phyloP scores from a whole-genome alignment of 2,797 vertebrate species.

The Pantherophis vulpinus region DNA sequence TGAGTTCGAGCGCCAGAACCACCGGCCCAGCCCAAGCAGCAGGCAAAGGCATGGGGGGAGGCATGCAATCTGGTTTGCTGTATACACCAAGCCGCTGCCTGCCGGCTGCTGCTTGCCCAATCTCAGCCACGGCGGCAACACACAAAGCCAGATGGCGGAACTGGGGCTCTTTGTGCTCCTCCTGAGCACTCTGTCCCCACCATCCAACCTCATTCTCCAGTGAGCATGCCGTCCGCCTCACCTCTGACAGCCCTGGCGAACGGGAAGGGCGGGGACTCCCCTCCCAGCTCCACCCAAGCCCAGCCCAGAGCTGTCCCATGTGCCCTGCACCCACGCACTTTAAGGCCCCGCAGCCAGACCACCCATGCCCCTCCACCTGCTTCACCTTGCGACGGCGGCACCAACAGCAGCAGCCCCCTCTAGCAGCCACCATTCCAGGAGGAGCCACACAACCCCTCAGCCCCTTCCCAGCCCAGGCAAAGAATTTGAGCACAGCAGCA shows the following conservation, averaged over 20 bases:
- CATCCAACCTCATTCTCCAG: background rate
- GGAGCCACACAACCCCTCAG: too few relatives aligned
- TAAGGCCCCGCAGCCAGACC: background rate
- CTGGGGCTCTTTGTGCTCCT: too few relatives aligned
- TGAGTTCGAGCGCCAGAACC: rapidly evolving
- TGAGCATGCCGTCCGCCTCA: too few relatives aligned
- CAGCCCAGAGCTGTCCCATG: background rate
- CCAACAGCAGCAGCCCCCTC: background rate
- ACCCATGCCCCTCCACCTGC: background rate
- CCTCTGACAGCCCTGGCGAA: background rate
- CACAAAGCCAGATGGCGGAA: too few relatives aligned
- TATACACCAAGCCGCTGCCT: too few relatives aligned
- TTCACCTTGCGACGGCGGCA: rapidly evolving
- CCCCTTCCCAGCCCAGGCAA: too few relatives aligned
- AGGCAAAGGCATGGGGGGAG: too few relatives aligned
- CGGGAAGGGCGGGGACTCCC: background rate
- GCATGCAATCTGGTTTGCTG: too few relatives aligned
- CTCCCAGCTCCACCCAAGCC: background rate
- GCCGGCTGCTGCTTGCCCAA: background rate
- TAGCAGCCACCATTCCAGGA: too few relatives aligned
- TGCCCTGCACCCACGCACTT: background rate
- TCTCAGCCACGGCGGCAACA: rapidly evolving
- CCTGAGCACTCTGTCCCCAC: background rate
- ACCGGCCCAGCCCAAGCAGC: too few relatives aligned
- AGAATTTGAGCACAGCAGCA: too few relatives aligned